These are phyloP conservation scores for Hirtodrosophila histrioides DNA, from an alignment of 2,888 invertebrate genomes.

Conservation along the genomic window DNA sequence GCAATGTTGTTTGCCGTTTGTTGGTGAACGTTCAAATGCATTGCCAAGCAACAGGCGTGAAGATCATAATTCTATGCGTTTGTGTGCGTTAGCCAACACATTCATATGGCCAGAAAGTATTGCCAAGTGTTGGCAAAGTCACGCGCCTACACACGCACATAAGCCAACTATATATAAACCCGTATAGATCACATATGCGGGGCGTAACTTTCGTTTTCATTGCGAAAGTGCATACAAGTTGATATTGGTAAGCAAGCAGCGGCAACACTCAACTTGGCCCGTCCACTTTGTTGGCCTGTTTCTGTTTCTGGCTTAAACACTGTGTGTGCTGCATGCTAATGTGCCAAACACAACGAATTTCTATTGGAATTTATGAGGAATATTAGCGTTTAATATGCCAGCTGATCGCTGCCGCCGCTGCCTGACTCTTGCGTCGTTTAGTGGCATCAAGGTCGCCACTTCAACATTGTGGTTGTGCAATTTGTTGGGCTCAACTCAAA, in stretches of 20 bases:
- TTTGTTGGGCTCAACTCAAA: conserved; percentile 8
- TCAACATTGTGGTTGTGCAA: conserved; percentile 42
- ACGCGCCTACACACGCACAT: conserved; percentile 52
- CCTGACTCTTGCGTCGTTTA: conserved; percentile 6
- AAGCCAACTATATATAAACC: conserved; percentile 2
- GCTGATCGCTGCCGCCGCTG: conserved; percentile 8
- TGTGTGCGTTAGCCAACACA: conserved; percentile 21
- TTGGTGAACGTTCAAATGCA: conserved; percentile 45
- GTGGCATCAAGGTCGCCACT: conserved; percentile 53
- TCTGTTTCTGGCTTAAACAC: conserved; percentile 40
- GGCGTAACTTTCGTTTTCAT: conserved; percentile 78
- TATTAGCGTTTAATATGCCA: conserved; percentile 31
- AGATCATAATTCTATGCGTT: conserved; percentile 74
- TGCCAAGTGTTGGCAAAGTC: conserved; percentile 69
- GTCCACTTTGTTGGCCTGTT: conserved; percentile 54
- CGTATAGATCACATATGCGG: conserved; percentile 28
- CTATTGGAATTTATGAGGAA: conserved; percentile 18
- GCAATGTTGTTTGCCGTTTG: conserved; percentile 29
- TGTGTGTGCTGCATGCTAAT: conserved; percentile 53
- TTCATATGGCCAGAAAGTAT: conserved; percentile 65
- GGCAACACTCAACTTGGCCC: conserved; percentile 39
- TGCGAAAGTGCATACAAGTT: conserved; percentile 78
- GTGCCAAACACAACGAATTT: conserved; percentile 14
- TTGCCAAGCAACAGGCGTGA: conserved; percentile 62
- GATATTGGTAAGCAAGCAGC: conserved; percentile 56